A percentile compares a stretch with the other conserved stretches of the same genome.
Evolutionary conservation across 2,888 invertebrate species (phyloP).

Genomic region (Perithous albicinctus): DNA sequence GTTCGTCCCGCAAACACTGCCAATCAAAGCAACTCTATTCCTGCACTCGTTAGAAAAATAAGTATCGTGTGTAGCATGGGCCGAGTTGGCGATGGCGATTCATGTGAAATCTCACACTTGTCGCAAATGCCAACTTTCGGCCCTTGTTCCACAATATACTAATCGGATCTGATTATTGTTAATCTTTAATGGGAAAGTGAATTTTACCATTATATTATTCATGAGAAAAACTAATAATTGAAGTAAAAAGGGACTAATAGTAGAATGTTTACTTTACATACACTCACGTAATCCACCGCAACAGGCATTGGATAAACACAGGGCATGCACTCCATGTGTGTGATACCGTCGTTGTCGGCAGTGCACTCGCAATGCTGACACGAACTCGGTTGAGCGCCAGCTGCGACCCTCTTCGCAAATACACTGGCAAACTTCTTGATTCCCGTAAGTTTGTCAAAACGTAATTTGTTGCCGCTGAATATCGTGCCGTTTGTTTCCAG

Average conservation of each 20-base stretch:
- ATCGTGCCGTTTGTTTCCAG: constrained; percentile 94
- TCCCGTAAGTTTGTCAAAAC: constrained; percentile 86
- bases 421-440: constrained; percentile 89
- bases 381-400: constrained; percentile 87
- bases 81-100: too few relatives aligned
- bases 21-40: too few relatives aligned
- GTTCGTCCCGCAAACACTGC: too few relatives aligned
- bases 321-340: constrained; percentile 89
- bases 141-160: too few relatives aligned
- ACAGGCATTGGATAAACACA: constrained; percentile 86
- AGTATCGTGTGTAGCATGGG: too few relatives aligned
- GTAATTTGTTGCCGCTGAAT: constrained; percentile 88
- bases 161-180: too few relatives aligned
- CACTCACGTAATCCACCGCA: constrained; percentile 85
- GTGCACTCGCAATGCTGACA: constrained; percentile 91
- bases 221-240: neutral
- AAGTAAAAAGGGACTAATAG: constrained; percentile 26
- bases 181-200: too few relatives aligned
- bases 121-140: too few relatives aligned
- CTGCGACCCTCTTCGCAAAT: constrained; percentile 88
- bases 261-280: constrained; percentile 67
- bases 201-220: too few relatives aligned
- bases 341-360: constrained; percentile 88
- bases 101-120: too few relatives aligned
- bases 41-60: too few relatives aligned